Conservation (phyloP, 2,113 vertebrate species). For the Mesocricetus auratus region DNA sequence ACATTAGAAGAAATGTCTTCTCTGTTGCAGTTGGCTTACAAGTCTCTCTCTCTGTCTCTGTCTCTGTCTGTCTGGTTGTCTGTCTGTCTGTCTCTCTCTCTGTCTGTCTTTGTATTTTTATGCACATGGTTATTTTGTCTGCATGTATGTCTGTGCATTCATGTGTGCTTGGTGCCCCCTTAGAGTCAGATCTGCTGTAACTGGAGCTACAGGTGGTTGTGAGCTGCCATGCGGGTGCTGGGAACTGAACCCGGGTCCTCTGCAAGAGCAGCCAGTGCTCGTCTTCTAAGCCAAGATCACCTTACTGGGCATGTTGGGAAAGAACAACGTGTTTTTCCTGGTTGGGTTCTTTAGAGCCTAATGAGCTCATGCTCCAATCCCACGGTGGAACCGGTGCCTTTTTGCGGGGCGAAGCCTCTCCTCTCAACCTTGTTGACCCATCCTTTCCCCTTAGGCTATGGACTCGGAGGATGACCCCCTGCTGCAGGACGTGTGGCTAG, state of each 20-base stretch:
- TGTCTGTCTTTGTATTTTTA: neutral
- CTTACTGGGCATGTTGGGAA: too few relatives aligned
- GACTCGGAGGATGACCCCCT: conserved; percentile 94
- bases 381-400: neutral
- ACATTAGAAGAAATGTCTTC: neutral
- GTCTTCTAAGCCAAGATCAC: neutral
- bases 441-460: conserved; percentile 87
- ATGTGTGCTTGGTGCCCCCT: neutral
- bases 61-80: too few relatives aligned
- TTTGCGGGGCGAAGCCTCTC: neutral
- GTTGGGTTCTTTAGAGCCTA: neutral
- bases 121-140: neutral
- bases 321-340: neutral
- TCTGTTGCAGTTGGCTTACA: neutral
- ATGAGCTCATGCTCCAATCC: too few relatives aligned
- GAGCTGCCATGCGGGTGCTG: neutral
- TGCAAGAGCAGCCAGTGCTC: neutral
- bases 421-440: conserved; percentile 31
- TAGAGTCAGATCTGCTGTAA: neutral
- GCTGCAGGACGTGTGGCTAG: conserved; percentile 90
- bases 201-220: neutral
- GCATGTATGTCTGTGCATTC: neutral
- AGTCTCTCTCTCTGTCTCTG: neutral
- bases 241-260: neutral
- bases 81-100: too few relatives aligned